Evolutionary conservation across 53 echinoderm and acorn worm species (phyloP).

Genomic region (Holothuria leucospilota): DNA sequence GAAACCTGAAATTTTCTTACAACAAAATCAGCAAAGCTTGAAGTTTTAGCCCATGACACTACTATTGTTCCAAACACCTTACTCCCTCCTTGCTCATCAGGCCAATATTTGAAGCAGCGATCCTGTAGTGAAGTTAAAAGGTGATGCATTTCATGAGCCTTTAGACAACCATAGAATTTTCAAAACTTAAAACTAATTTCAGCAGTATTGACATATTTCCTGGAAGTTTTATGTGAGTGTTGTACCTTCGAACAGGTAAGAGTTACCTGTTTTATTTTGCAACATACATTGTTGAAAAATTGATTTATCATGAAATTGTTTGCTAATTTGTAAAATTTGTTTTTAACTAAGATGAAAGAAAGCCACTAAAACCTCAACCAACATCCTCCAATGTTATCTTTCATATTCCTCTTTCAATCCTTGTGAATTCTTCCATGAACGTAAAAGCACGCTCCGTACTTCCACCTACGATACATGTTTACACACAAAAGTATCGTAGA

Average conservation of each 20-base stretch:
- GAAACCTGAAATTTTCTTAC: conserved; percentile 46
- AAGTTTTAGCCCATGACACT: conserved; percentile 25
- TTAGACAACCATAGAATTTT: not conserved
- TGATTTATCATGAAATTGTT: too few relatives aligned
- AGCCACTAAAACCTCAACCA: too few relatives aligned
- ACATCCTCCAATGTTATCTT: too few relatives aligned
- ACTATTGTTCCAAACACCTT: conserved; percentile 45
- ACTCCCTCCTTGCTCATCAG: conserved; percentile 37
- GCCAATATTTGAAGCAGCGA: conserved; percentile 70
- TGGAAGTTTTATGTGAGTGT: too few relatives aligned
- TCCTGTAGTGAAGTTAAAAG: conserved; percentile 40
- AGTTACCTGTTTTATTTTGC: too few relatives aligned
- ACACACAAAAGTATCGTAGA: not conserved
- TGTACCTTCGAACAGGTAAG: too few relatives aligned
- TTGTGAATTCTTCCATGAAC: not conserved
- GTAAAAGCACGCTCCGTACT: not conserved
- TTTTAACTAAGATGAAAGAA: too few relatives aligned
- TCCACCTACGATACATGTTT: not conserved
- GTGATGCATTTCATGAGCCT: not conserved
- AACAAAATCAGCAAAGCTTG: conserved; percentile 49
- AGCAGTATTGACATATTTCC: too few relatives aligned
- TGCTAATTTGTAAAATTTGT: too few relatives aligned
- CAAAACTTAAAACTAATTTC: too few relatives aligned
- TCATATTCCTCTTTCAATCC: too few relatives aligned
- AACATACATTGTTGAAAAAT: too few relatives aligned